Percentiles rank a stretch among this genome's conserved stretches.
These are phyloP conservation scores for Pseudomyrmex flavicornis DNA, from an alignment of 1,140 invertebrate genomes.

Conservation along the genomic window DNA sequence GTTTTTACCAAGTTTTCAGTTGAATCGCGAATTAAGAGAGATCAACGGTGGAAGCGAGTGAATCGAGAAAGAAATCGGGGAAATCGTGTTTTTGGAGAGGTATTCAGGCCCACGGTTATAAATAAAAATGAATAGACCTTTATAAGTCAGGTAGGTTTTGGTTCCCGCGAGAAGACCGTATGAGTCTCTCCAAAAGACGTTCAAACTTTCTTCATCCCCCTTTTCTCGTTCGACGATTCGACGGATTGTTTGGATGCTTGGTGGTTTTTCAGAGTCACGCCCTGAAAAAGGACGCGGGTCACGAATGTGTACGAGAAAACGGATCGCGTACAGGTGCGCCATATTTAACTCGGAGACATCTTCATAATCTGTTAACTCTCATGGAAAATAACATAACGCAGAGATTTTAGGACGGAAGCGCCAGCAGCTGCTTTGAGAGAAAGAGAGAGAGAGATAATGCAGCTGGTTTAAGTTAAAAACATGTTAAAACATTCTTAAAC, in stretches of 20 bases:
- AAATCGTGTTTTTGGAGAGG: conserved; percentile 62
- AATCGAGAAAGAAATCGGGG: conserved; percentile 20
- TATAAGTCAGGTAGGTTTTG: conserved; percentile 84
- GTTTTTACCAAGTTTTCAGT: no score
- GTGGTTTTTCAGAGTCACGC: conserved; percentile 84
- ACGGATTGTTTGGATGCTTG: conserved; percentile 77
- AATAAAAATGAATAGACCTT: conserved; percentile 83
- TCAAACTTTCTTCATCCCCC: not conserved
- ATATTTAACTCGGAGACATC: conserved; percentile 77
- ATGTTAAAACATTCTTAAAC: no score
- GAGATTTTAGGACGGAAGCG: not conserved
- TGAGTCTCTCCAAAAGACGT: conserved; percentile 30
- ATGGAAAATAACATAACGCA: conserved; percentile 55
- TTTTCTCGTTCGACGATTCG: not conserved
- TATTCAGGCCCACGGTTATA: conserved; percentile 67
- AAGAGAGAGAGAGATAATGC: no score
- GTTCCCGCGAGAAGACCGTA: conserved; percentile 45
- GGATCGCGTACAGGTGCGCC: conserved; percentile 63
- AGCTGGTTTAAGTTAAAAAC: conserved; percentile 21
- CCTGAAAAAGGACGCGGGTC: conserved; percentile 73
- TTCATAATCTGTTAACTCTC: conserved; percentile 81
- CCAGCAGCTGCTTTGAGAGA: not conserved
- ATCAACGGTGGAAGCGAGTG: no score
- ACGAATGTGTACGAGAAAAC: conserved; percentile 70
- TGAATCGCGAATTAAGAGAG: not conserved